phyloP scores from a whole-genome alignment of 2,797 vertebrate species.

The Danionella dracula region DNA sequence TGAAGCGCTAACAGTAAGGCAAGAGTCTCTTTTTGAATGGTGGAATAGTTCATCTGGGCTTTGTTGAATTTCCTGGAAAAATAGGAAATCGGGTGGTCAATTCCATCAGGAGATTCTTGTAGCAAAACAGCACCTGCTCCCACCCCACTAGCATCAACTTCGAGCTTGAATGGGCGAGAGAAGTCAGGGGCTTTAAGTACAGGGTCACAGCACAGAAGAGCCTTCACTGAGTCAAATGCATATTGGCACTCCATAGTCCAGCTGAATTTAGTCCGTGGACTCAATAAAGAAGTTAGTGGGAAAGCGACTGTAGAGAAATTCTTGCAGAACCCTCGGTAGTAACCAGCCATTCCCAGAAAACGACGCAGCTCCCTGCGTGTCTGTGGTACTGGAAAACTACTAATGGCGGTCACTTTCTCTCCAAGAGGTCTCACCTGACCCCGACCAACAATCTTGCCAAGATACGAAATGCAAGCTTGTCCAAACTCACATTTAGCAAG shows the following conservation, averaged over 20 bases:
- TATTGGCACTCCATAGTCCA: neutral
- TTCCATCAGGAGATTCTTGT: neutral
- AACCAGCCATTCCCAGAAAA: neutral
- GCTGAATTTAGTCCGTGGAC: neutral
- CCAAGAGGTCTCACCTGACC: neutral
- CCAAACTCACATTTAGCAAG: no score
- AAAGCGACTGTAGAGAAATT: neutral
- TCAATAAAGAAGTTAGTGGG: neutral
- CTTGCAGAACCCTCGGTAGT: neutral
- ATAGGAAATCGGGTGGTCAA: no score
- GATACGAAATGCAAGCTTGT: neutral
- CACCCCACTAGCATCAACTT: neutral
- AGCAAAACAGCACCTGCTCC: neutral
- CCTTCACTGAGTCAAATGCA: neutral
- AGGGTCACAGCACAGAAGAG: neutral
- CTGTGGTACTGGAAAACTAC: neutral
- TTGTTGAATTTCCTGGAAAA: no score
- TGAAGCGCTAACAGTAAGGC: no score
- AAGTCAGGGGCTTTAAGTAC: neutral
- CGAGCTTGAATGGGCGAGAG: neutral
- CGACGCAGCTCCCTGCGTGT: neutral
- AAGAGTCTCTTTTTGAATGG: no score
- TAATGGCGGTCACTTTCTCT: neutral
- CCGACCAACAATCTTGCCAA: neutral
- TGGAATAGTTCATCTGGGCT: no score